Conservation (phyloP, 1,140 invertebrate genomes). For the Achroia grisella region DNA sequence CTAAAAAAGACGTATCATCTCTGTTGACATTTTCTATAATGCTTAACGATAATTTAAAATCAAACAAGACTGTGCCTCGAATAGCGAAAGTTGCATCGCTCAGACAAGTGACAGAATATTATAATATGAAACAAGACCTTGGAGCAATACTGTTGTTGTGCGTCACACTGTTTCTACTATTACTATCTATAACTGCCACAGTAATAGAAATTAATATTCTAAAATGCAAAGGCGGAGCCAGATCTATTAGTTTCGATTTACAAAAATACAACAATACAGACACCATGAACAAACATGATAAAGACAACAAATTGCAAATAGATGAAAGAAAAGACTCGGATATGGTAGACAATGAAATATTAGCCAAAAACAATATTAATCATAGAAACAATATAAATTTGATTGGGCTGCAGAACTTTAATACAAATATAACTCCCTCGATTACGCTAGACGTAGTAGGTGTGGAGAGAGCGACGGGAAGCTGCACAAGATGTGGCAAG, state of each 20-base stretch:
- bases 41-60: slow-evolving; percentile 54
- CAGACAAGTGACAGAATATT: slow-evolving; percentile 31
- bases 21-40: slow-evolving; percentile 61
- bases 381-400: slow-evolving; percentile 13
- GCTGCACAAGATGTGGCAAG: slow-evolving; percentile 54
- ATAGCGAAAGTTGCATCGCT: slow-evolving; percentile 32
- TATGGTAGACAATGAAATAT: neutral
- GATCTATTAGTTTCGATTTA: slow-evolving; percentile 39
- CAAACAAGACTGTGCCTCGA: slow-evolving; percentile 41
- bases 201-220: slow-evolving; percentile 40
- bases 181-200: slow-evolving; percentile 38
- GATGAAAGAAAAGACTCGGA: neutral
- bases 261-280: slow-evolving; percentile 36
- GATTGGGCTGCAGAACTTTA: slow-evolving; percentile 19
- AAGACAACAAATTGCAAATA: neutral
- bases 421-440: slow-evolving; percentile 23
- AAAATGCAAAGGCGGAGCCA: slow-evolving; percentile 26
- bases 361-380: neutral
- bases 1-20: slow-evolving; percentile 37
- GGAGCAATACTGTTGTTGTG: slow-evolving; percentile 35
- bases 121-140: slow-evolving; percentile 37
- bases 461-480: slow-evolving; percentile 30
- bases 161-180: slow-evolving; percentile 29
- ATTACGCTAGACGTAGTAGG: slow-evolving; percentile 53
- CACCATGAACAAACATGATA: slow-evolving; percentile 6